phyloP scores from a whole-genome alignment of 30 jellyfish, hydroid and myxozoan genomes.

The Aurelia coerulea region DNA sequence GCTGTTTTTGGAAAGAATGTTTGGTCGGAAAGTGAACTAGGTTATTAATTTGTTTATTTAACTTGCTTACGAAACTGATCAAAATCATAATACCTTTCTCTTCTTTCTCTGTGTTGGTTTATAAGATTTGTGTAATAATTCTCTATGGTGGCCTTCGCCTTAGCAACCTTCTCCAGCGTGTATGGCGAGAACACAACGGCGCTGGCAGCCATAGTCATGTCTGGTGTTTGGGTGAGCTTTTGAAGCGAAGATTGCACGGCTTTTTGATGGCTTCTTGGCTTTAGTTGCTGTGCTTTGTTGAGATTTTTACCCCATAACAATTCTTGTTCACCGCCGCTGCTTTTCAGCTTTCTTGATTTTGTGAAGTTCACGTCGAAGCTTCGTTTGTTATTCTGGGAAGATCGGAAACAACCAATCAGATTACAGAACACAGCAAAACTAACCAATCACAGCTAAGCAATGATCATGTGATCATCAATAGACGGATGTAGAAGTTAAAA shows the following conservation, averaged over 20 bases:
- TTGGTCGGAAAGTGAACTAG: too few species aligned
- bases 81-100: conserved; percentile 41
- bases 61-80: too few species aligned
- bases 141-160: conserved; percentile 94
- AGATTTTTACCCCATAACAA: conserved; percentile 31
- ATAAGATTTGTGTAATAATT: conserved; percentile 87
- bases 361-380: conserved; percentile 39
- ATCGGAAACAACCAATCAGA: conserved; percentile 54
- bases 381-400: conserved; percentile 76
- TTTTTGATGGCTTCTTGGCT: not conserved
- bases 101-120: conserved; percentile 91
- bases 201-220: conserved; percentile 95
- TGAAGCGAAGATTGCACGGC: not conserved
- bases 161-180: conserved; percentile 94
- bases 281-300: not conserved
- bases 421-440: not conserved
- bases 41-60: too few species aligned
- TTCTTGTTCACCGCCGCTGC: not conserved
- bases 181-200: conserved; percentile 71
- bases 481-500: too few species aligned
- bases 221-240: conserved; percentile 4
- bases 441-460: conserved; percentile 46
- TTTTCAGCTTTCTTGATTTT: not conserved
- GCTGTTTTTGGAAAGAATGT: too few species aligned
- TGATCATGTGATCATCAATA: conserved; percentile 34